Evolutionary conservation across 2,113 vertebrate genomes (phyloP), one percentile per base, ranked within the genome.

Genomic region (Motacilla alba): DNA sequence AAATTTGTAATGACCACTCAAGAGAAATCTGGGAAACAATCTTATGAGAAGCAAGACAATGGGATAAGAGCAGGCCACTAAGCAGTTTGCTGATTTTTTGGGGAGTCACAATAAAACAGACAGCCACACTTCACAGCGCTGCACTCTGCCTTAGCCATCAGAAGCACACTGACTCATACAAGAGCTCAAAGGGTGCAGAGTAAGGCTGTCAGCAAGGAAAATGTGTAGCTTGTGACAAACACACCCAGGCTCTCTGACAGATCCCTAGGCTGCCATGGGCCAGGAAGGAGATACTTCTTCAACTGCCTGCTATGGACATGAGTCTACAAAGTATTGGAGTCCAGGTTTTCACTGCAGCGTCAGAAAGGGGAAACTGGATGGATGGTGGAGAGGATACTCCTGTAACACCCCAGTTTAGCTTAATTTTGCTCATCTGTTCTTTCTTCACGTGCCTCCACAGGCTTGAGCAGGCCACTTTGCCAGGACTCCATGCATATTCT

Each of bases 291-390:
- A 55, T 47, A 26, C 22, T 79, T 39, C 58, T 82, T 78, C 50
- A 85, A 18, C 30, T 5, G 2, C 55, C 23, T 5, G 0, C 49
- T 62, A 22, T 1, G 10, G 41, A 41, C 13, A 10, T 2, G 28
- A 87, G 30, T 46, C 49, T 53, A 39, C 23, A 43, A 66, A 1
- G 2, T 6, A 16, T 4, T 41, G 35, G 41, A 44, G 13, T 43
- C 17, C 26, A 47, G 44, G 46, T 31, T 79, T 88, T 62, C 46
- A 49, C 37, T n/a, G 41, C 37, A 66, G 31, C 2, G 1, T 33
- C 58, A 76, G 52, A 55, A 89, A 89, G 49, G 23, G 24, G 17
- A 43, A 74, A 50, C 20, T 37, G 23, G 52, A n/a, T 33, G 21
- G 49, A 37, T 35, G 35, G 85, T 1, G 1, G 55, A 73, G 19